Percentiles rank a stretch among this genome's conserved stretches.
Evolutionary conservation across 2,888 invertebrate species (phyloP).

Genomic region (Mythimna albipuncta): DNA sequence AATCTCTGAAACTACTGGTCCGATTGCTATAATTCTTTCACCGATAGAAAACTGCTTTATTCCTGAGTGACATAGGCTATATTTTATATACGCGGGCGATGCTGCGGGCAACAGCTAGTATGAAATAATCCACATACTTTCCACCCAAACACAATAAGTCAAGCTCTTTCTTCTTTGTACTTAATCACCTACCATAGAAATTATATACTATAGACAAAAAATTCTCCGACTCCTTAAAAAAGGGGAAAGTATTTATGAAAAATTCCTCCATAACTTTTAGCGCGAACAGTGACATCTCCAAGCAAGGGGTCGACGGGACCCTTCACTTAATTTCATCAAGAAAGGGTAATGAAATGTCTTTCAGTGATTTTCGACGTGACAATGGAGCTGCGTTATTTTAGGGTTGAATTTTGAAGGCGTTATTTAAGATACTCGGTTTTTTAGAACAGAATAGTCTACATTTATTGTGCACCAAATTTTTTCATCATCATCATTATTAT

Average conservation of each 20-base stretch:
- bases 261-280: slow-evolving; percentile 59
- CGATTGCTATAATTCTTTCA: too few relatives aligned
- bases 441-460: too few relatives aligned
- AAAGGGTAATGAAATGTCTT: slow-evolving; percentile 67
- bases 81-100: too few relatives aligned
- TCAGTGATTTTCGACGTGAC: slow-evolving; percentile 61
- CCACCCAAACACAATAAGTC: background rate
- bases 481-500: too few relatives aligned
- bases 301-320: slow-evolving; percentile 47
- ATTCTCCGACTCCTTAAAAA: slow-evolving; percentile 45
- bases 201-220: slow-evolving; percentile 6
- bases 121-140: background rate
- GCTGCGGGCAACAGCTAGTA: background rate
- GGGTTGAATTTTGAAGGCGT: slow-evolving; percentile 44
- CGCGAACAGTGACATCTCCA: slow-evolving; percentile 32
- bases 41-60: too few relatives aligned
- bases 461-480: too few relatives aligned
- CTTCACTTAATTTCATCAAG: slow-evolving; percentile 65
- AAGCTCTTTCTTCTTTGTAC: background rate
- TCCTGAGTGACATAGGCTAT: too few relatives aligned
- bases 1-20: too few relatives aligned
- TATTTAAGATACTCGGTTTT: slow-evolving; percentile 8
- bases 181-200: slow-evolving; percentile 27
- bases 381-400: slow-evolving; percentile 50
- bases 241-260: slow-evolving; percentile 57